Evolutionary conservation across 2,797 vertebrate genomes (phyloP).

Genomic region (Poliocrania exsul): DNA sequence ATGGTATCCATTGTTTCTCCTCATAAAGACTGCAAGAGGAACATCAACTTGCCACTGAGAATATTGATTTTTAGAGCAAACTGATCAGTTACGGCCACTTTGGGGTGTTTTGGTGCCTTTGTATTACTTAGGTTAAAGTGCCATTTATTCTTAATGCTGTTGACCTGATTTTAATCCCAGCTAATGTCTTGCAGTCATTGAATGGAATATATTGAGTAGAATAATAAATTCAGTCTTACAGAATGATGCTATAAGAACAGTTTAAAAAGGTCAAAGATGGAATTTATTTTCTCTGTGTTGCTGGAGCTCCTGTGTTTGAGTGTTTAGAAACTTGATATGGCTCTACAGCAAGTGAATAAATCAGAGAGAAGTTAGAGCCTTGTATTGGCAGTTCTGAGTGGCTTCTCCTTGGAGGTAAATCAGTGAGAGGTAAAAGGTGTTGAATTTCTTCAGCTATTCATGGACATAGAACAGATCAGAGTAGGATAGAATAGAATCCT

Average conservation of each 20-base stretch:
- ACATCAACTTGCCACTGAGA: background rate
- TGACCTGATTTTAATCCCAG: constrained; percentile 56
- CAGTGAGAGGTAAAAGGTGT: constrained; percentile 17
- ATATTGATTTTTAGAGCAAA: background rate
- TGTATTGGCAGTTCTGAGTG: constrained; percentile 20
- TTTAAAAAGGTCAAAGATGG: constrained; percentile 55
- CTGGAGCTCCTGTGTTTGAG: background rate
- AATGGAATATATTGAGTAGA: background rate
- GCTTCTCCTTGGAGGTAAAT: constrained; percentile 27
- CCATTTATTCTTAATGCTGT: constrained; percentile 32
- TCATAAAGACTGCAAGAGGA: background rate
- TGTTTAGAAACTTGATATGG: constrained; percentile 11
- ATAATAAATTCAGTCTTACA: constrained; percentile 37
- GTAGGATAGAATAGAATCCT: background rate
- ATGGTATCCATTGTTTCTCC: background rate
- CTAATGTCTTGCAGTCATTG: constrained; percentile 6
- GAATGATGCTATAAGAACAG: background rate
- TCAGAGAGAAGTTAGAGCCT: background rate
- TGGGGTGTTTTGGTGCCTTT: background rate
- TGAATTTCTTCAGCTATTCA: constrained; percentile 28
- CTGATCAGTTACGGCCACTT: background rate
- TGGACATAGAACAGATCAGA: background rate
- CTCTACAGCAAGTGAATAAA: background rate
- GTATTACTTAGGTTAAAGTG: constrained; percentile 19
- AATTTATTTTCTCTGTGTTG: constrained; percentile 18